Base-by-base conservation (phyloP, 2,113 vertebrate genomes). In the Microcebus jonahi region DNA sequence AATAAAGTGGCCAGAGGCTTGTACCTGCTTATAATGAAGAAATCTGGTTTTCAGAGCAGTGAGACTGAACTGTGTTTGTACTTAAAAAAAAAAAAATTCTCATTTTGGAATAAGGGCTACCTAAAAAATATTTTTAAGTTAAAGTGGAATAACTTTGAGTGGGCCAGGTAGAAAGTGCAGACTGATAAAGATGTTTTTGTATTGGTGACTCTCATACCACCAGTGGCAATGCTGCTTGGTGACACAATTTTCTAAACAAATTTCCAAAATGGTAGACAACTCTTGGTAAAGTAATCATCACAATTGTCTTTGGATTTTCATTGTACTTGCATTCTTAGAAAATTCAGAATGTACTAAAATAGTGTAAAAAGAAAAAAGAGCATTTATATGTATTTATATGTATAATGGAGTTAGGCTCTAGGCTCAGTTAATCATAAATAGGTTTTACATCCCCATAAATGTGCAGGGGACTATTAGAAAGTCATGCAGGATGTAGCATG, bases 31-130 rank as follows among this genome's bases (percentile, higher is more conserved):
- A 14, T 55, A 29, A 88, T 3, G 36, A 93, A 57, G 65, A 76
- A 88, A 87, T 31, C 11, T 93, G 48, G 14, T 80, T 96, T 93
- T 76, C 34, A 90, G 68, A 87, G 42, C 55, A 50, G 31, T 55
- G 61, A 53, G 29, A 48, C 61, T 39, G 48, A 82, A 48, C 20
- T 36, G 21, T 17, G 2, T 34, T 87, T 87, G 31, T 29, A 45
- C 14, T 29, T 12, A 13, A 63, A 63, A 61, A 61, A 61, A 61
- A 61, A 61, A n/a, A 90, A 67, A 59, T 36, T 86, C 39, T 94
- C 27, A 65, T 82, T 88, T 79, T 84, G 75, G 71, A 94, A 90
- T 80, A 83, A 59, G 39, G 25, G 17, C 5, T 76, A 34, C 59
- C 63, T 70, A n/a, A 79, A 79, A 96, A 90, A 20, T 42, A 36